Conservation (phyloP, 2,888 invertebrate species). For the Drosophila demipolita region DNA sequence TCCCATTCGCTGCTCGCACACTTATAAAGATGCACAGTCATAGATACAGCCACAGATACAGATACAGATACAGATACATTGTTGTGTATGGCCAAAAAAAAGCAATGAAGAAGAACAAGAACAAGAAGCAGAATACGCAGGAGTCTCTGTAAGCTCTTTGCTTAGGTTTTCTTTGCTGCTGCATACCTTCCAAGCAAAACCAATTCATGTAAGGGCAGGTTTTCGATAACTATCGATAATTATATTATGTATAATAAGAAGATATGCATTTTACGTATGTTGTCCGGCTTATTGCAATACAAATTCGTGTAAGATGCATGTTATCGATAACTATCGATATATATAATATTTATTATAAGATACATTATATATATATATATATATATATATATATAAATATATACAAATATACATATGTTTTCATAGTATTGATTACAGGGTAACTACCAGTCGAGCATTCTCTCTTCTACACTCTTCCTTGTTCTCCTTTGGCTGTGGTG, state of each 20-base stretch:
- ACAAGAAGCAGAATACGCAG: slow-evolving; percentile 19
- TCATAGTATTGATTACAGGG: not conserved
- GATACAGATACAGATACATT: slow-evolving; percentile 14
- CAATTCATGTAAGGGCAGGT: not conserved
- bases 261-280: not conserved
- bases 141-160: slow-evolving; percentile 33
- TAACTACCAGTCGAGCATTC: not conserved
- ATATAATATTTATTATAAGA: not conserved
- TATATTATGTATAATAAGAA: not conserved
- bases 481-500: slow-evolving; percentile 35
- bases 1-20: slow-evolving; percentile 28
- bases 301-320: not conserved
- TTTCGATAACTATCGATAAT: not conserved
- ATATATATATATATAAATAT: not conserved
- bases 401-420: not conserved
- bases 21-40: slow-evolving; percentile 27
- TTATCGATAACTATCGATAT: slow-evolving; percentile 1
- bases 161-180: slow-evolving; percentile 4
- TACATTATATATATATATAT: not conserved
- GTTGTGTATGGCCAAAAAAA: slow-evolving; percentile 2
- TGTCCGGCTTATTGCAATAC: not conserved
- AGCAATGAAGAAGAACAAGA: not conserved
- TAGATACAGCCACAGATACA: slow-evolving; percentile 7
- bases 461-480: slow-evolving; percentile 8
- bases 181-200: not conserved